Base-by-base conservation (phyloP, 2,888 invertebrate genomes). In the Eristalinus aeneus region DNA sequence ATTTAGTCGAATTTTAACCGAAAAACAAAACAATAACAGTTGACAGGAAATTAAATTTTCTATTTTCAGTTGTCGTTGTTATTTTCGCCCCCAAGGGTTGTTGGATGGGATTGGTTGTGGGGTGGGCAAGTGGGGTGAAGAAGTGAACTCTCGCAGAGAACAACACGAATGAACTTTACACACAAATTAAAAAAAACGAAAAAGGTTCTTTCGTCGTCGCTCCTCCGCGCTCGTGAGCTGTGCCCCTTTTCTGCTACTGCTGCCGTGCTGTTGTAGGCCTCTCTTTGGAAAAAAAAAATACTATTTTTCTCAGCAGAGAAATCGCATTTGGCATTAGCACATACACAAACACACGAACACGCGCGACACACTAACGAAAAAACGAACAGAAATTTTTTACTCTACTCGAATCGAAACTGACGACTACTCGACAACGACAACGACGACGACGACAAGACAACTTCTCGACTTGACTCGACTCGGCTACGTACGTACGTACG, bases 301-400 rank as follows among this genome's bases (percentile, higher is more conserved):
- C 46, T 67, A 71, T 82, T 82, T 77, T 82, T 86, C 77, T 74
- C 81, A 86, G 86, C 86, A 86, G 86, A 86, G 86, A 86, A 86
- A 86, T 86, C 86, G 86, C 82, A 82, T 82, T 86, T 86, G 86
- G 77, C 82, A 86, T 78, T 80, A 81, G 85, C 85, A 85, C 85
- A 81, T 85, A 68, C 46, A 77, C 72, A 68, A 64, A 69, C 64
- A 85, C 85, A 76, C 72, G 68, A 23, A 56, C 81, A 77, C 77
- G 76, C 73, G 54, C 81, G 73, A 63, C 80, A 76, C 76, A 85
- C 67, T 16, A 34, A 32, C 20, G 67, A 65, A 74, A 56, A 68
- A 65, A 75, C 54, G 68, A 85, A 75, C 23, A 71, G 61, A 61
- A 61, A 67, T 16, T 64, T 63, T 67, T 65, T 65, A 36, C 65